Evolutionary conservation across 2,113 vertebrate genomes (phyloP).

Genomic region (Eptesicus fuscus): DNA sequence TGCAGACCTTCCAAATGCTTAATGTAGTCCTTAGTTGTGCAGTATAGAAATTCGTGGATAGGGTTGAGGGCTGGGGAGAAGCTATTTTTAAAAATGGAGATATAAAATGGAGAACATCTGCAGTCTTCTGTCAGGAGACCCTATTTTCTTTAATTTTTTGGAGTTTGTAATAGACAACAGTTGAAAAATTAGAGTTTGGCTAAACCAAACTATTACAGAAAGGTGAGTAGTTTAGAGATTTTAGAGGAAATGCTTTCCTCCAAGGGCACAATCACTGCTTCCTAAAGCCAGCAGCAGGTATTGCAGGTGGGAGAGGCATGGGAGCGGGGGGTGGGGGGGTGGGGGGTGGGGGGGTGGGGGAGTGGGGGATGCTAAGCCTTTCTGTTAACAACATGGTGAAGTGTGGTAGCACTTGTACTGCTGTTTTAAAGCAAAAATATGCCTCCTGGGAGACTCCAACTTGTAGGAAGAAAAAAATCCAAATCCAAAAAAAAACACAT

Average conservation of each 20-base stretch:
- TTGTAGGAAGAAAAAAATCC: not conserved
- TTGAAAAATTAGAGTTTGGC: constrained; percentile 41
- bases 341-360: not conserved
- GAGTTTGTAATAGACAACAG: constrained; percentile 37
- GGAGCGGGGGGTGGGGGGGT: not conserved
- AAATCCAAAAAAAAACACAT: not conserved
- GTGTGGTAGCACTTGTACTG: not conserved
- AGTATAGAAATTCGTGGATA: constrained; percentile 33
- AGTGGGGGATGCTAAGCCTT: not conserved
- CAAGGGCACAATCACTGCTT: not conserved
- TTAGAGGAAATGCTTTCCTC: not conserved
- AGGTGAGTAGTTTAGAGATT: too few species aligned
- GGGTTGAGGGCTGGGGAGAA: constrained; percentile 19
- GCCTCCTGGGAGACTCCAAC: not conserved
- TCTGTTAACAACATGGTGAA: not conserved
- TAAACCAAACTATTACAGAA: constrained; percentile 38
- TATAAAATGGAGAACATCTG: constrained; percentile 59
- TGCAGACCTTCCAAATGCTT: constrained; percentile 56
- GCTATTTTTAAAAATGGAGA: constrained; percentile 54
- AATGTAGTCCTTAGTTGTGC: constrained; percentile 56
- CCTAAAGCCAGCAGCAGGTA: not conserved
- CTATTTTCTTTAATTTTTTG: constrained; percentile 27
- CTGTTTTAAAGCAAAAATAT: not conserved
- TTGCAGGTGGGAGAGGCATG: not conserved
- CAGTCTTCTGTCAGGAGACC: constrained; percentile 16